Evolutionary conservation across 2,888 invertebrate species (phyloP), one percentile per base, ranked within the genome.

Genomic region (Hydriomena furcata): DNA sequence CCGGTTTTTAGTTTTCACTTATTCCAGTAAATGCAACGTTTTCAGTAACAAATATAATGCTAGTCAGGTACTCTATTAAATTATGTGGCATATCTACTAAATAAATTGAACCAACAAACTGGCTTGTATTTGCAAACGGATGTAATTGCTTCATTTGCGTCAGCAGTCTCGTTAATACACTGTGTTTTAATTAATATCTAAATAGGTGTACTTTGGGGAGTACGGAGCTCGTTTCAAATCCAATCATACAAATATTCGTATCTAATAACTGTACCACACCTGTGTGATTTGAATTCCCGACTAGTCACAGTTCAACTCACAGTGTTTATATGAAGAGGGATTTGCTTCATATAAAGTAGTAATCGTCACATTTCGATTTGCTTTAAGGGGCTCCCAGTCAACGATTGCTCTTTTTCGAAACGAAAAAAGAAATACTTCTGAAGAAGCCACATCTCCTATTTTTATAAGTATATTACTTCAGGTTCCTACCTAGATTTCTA

Each of bases 121-220:
- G 50, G 56, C 38, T 65, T 61, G 62, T 74, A 66, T 73, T 73
- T 71, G 61, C 62, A 63, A 68, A 66, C 63, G 66, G 49, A 61
- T 63, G 62, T 77, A 76, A 78, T 77, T 73, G 68, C 65, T 69
- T 73, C 68, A 76, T 75, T 76, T 71, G 47, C 57, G 63, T 60
- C 64, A 52, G 57, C 62, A 61, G 66, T 63, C 64, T 68, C 65
- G 67, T 75, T 73, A 71, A 71, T 71, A 61, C 63, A 63, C 63
- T 71, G 66, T 61, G 63, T 73, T 77, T 75, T 76, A 79, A 79
- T 79, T 76, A 79, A 73, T 75, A 72, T 65, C 71, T 73, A 71
- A 77, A 74, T 75, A 73, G 65, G 64, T 46, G 61, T 67, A 65
- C 61, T 65, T 62, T 55, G 51, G 59, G 58, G 55, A 56, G 32